Conservation (phyloP, 2,113 vertebrate species). For the Limnothrissa miodon region DNA sequence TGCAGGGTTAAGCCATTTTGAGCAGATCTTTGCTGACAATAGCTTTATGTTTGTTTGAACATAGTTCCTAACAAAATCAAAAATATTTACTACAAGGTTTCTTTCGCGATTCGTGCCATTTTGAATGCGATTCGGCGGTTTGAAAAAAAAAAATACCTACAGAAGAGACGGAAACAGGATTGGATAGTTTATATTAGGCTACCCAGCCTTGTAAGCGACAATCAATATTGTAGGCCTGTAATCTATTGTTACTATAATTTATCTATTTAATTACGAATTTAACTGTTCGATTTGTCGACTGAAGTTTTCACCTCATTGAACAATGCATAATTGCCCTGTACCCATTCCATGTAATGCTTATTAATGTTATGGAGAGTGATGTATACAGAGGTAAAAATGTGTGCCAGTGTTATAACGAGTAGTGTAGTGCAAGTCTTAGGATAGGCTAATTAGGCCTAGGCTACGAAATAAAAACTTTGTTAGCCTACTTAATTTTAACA, state of each 20-base stretch:
- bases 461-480: neutral
- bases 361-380: neutral
- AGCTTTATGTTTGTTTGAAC: neutral
- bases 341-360: too few relatives aligned
- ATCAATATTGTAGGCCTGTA: neutral
- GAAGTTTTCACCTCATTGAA: neutral
- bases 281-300: neutral
- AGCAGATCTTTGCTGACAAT: neutral
- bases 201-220: neutral
- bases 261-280: neutral
- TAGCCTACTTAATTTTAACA: neutral
- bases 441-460: too few relatives aligned
- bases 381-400: neutral
- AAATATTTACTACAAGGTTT: neutral
- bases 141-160: neutral
- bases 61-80: neutral
- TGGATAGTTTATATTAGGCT: neutral
- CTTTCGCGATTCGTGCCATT: too few relatives aligned
- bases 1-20: constrained; percentile 8
- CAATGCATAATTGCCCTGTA: too few relatives aligned
- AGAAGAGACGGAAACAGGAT: neutral
- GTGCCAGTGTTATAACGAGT: neutral
- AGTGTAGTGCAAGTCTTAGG: too few relatives aligned
- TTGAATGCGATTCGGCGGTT: neutral
- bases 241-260: neutral